These are phyloP conservation scores for Brenthis daphne DNA, from an alignment of 2,888 invertebrate genomes.

Conservation along the genomic window DNA sequence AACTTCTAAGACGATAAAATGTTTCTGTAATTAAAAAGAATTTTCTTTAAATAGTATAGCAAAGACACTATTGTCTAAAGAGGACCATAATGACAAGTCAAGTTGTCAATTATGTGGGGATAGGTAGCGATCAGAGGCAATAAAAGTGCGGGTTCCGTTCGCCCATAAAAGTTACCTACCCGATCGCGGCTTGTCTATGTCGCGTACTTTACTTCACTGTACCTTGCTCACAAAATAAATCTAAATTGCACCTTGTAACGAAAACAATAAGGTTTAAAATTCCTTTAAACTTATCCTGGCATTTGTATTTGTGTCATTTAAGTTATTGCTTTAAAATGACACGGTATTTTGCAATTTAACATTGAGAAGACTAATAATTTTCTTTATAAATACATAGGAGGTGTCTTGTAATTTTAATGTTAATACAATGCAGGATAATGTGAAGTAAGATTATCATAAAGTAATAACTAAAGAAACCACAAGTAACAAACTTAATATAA, in stretches of 20 bases:
- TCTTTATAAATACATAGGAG: background rate
- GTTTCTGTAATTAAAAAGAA: too few relatives aligned
- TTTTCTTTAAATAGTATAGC: slow-evolving; percentile 6
- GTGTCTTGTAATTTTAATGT: background rate
- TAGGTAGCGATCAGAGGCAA: slow-evolving; percentile 79
- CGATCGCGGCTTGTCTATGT: slow-evolving; percentile 68
- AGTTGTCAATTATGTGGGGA: slow-evolving; percentile 80
- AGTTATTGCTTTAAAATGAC: slow-evolving; percentile 35
- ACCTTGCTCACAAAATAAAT: slow-evolving; percentile 28
- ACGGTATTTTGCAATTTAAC: slow-evolving; percentile 25
- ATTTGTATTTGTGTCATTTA: slow-evolving; percentile 30
- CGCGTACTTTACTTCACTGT: slow-evolving; percentile 46
- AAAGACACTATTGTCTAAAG: slow-evolving; percentile 66
- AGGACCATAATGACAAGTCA: slow-evolving; percentile 73
- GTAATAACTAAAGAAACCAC: too few relatives aligned
- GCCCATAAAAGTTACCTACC: slow-evolving; percentile 77
- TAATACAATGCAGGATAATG: background rate
- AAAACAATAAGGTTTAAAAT: slow-evolving; percentile 55
- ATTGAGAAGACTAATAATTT: slow-evolving; percentile 19
- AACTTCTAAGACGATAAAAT: too few relatives aligned
- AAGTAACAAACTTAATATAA: too few relatives aligned
- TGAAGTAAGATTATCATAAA: background rate
- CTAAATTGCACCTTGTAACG: slow-evolving; percentile 45
- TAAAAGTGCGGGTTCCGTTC: slow-evolving; percentile 77
- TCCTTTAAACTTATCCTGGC: slow-evolving; percentile 34